Percentiles rank a stretch among this genome's conserved stretches.
These are phyloP conservation scores for Steatornis caripensis DNA, from an alignment of 2,113 vertebrate species.

Conservation along the genomic window DNA sequence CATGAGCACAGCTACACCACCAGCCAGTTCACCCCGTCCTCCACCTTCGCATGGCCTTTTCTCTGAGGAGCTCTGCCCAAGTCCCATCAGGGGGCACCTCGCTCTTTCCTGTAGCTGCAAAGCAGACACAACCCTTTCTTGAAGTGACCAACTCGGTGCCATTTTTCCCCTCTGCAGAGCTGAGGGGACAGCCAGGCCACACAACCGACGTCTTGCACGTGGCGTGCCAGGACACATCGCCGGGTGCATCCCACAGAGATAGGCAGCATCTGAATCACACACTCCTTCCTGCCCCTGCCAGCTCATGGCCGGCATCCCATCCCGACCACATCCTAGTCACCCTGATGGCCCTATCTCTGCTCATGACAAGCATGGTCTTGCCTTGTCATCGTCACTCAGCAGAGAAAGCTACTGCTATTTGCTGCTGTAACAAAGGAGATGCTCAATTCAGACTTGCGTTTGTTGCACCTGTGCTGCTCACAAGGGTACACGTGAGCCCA, in stretches of 20 bases:
- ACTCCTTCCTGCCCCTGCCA: background rate
- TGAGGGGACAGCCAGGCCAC: background rate
- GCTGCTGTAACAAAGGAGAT: background rate
- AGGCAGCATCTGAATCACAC: background rate
- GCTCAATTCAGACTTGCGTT: background rate
- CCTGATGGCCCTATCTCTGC: background rate
- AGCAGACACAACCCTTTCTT: background rate
- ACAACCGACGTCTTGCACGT: fast-evolving
- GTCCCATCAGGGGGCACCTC: background rate
- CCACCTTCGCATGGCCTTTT: background rate
- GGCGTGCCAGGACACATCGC: background rate
- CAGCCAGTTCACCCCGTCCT: background rate
- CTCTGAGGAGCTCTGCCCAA: background rate
- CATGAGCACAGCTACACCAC: background rate
- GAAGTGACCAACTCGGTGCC: background rate
- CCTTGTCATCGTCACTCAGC: background rate
- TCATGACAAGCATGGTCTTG: background rate
- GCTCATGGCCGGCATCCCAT: fast-evolving
- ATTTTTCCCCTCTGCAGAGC: background rate
- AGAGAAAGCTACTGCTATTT: background rate
- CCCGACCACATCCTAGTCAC: background rate
- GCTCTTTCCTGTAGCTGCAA: background rate
- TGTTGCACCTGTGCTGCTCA: background rate
- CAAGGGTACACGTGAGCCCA: fast-evolving
- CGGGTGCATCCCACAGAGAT: background rate